Conservation (phyloP, 2,113 vertebrate species). For the Crotalus horridus region DNA sequence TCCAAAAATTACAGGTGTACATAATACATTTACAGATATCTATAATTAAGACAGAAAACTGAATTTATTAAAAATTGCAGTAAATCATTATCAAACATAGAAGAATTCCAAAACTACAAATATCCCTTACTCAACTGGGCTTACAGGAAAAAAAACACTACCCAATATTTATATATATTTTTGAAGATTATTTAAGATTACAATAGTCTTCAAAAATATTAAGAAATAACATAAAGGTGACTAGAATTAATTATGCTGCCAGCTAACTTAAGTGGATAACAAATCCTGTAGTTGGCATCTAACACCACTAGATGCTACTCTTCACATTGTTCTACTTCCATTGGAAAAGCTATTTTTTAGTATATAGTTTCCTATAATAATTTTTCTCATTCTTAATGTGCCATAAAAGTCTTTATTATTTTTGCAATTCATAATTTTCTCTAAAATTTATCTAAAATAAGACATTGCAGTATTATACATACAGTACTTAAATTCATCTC, state of each 20-base stretch:
- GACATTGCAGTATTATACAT: neutral
- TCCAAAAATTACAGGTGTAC: neutral
- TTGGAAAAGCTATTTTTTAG: neutral
- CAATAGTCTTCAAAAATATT: neutral
- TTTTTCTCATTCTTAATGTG: neutral
- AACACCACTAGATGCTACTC: slow-evolving; percentile 17
- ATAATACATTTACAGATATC: neutral
- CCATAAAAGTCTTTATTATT: neutral
- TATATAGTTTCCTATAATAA: neutral
- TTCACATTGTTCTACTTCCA: slow-evolving; percentile 9
- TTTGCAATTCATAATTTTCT: neutral
- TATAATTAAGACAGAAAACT: neutral
- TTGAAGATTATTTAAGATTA: neutral
- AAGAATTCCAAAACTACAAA: neutral
- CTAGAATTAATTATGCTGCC: neutral
- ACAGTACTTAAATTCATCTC: neutral
- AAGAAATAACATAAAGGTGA: neutral
- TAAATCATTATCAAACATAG: neutral
- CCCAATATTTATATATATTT: neutral
- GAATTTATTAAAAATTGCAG: neutral
- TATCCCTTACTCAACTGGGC: neutral
- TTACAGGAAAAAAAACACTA: neutral
- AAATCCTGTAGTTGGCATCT: neutral
- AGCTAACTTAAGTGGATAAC: neutral
- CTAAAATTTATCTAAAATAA: neutral